phyloP scores from a whole-genome alignment of 2,888 invertebrate genomes.

The Eupithecia centaureata region DNA sequence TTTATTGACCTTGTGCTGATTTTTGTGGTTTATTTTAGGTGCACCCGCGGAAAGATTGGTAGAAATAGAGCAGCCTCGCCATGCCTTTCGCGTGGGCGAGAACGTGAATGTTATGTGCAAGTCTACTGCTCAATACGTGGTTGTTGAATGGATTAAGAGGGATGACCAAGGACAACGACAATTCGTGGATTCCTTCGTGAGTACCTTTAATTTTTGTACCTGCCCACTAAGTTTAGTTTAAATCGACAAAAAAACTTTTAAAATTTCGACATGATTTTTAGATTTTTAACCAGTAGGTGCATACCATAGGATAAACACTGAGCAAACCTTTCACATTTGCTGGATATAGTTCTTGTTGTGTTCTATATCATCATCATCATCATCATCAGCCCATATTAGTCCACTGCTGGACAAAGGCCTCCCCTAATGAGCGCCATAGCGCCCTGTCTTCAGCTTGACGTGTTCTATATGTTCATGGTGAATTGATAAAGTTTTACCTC shows the following conservation, averaged over 20 bases:
- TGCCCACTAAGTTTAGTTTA: neutral
- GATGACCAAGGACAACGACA: constrained; percentile 65
- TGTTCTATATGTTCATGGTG: too few relatives aligned
- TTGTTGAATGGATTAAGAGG: constrained; percentile 65
- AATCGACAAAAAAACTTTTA: neutral
- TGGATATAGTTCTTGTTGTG: too few relatives aligned
- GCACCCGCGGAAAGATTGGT: constrained; percentile 56
- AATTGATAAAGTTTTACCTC: too few relatives aligned
- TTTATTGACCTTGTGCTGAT: neutral
- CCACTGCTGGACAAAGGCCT: too few relatives aligned
- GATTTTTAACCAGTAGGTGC: neutral
- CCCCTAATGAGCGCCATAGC: too few relatives aligned
- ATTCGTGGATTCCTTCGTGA: constrained; percentile 65
- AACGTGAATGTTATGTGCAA: constrained; percentile 68
- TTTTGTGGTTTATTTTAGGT: constrained; percentile 49
- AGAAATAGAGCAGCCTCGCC: constrained; percentile 67
- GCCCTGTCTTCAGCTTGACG: too few relatives aligned
- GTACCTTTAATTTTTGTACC: constrained; percentile 32
- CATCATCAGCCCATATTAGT: too few relatives aligned
- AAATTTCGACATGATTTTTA: neutral
- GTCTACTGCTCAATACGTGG: constrained; percentile 48
- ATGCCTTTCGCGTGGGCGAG: constrained; percentile 65
- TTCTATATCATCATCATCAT: too few relatives aligned
- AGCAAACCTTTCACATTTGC: neutral
- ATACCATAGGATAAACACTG: neutral